Percentiles rank a stretch among this genome's conserved stretches.
Evolutionary conservation across 23 tunicate species (phyloP).

Genomic region (Halocynthia roretzi): DNA sequence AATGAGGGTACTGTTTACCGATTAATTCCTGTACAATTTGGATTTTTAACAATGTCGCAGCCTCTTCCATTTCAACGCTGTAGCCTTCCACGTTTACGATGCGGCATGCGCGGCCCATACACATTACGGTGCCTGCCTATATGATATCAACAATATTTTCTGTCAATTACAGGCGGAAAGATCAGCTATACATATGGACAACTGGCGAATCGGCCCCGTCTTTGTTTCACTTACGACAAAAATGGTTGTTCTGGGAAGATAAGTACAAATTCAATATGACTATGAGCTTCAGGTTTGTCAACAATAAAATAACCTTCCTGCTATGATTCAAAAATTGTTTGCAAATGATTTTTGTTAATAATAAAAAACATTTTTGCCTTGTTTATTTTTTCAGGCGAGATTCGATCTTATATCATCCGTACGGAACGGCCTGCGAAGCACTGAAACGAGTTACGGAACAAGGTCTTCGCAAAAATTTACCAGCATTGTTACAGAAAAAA

Average conservation of each 20-base stretch:
- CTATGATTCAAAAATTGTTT: too few species aligned
- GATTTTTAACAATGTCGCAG: too few species aligned
- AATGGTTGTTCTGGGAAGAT: constrained; percentile 9
- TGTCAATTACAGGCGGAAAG: constrained; percentile 11
- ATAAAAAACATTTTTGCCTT: too few species aligned
- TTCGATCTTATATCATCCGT: constrained; percentile 9
- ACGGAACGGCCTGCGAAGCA: constrained; percentile 14
- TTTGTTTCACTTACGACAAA: constrained; percentile 10
- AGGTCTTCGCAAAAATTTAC: not conserved
- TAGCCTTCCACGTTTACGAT: too few species aligned
- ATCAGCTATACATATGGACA: constrained; percentile 12
- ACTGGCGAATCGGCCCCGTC: constrained; percentile 15
- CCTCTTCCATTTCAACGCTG: too few species aligned
- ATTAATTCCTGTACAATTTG: too few species aligned
- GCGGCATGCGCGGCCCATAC: too few species aligned
- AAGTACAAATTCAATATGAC: constrained; percentile 14
- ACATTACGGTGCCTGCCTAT: too few species aligned
- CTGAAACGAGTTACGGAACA: not conserved
- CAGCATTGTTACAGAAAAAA: not conserved
- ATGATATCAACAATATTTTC: not conserved
- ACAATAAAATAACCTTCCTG: too few species aligned
- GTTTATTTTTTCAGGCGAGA: not conserved
- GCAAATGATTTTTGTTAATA: too few species aligned
- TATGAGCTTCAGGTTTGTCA: constrained; percentile 5
- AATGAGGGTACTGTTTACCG: too few species aligned